Base-by-base conservation (phyloP, 2,113 vertebrate genomes). In the Camelus dromedarius region DNA sequence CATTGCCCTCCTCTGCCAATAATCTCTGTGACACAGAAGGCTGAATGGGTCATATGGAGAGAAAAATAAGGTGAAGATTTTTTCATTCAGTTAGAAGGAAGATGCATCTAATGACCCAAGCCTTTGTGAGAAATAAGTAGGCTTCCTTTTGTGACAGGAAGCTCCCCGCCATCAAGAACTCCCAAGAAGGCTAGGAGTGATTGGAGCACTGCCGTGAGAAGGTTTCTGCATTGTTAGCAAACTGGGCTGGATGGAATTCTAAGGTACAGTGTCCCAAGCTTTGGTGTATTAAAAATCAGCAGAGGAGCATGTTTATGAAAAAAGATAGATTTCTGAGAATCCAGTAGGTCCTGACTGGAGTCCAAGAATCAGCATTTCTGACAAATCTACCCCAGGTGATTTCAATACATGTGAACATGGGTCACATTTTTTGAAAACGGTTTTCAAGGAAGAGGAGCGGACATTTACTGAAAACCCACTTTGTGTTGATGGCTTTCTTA, bases 331-430 rank as follows among this genome's bases (percentile, higher is more conserved):
- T 54, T 85, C 28, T 12, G 54, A 89, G 52, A 76, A 91, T 26
- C 50, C 42, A 64, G 35, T n/a, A 82, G 84, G 35, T 58, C 12
- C 42, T 79, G 24, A 16, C 1, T 56, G 4, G 24, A 96, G 56
- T 67, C 35, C 64, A 87, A 91, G 50, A 64, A 85, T 76, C 50
- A 81, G 26, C 30, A 88, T 93, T 94, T 67, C 54, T 56, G 70
- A 67, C 35, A 96, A 66, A 93, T 38, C 38, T 2, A 80, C 3
- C 11, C 60, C 42, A 70, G 11, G 16, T 54, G 24, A 79, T 79
- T 79, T 18, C 58, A 91, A 64, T 48, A 13, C 24, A 32, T 46
- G 8, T n/a, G n/a, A 76, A 64, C 38, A 3, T 81, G 13, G 54
- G 52, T 86, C 19, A 70, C 7, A 10, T 32, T 92, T 76, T 89